Base-by-base conservation (phyloP, 2,888 invertebrate genomes). In the Corbicula japonica region DNA sequence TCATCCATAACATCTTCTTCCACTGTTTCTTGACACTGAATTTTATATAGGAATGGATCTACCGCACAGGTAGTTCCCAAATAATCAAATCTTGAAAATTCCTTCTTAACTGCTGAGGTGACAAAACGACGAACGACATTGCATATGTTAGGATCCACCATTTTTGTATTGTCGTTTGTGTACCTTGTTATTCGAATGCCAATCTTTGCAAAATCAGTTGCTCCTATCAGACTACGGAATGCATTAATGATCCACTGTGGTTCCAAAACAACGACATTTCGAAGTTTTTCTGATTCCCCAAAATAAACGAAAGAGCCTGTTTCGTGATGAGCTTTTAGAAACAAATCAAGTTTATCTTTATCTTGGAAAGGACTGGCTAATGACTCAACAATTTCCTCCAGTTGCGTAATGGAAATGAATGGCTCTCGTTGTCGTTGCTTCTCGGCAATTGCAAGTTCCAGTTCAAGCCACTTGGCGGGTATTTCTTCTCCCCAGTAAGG, bases 181-280 rank as follows among this genome's bases (percentile, higher is more conserved):
- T 76, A 80, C 0, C 80, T 30, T 6, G 76, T 80, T 3, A 80
- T 63, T 23, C 76, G 66, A 30, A 76, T 21, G 5, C 80, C 80
- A 10, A 80, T 68, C 35, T 69, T 76, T 10, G 76, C 72, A 61
- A 80, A 80, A 18, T 76, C 60, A n/a, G 68, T 66, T 2, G 80
- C 80, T 32, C 68, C 56, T 4, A 80, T 80, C 21, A 80, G 54
- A 56, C 63, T 72, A 15, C 80, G 54, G 32, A 80, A 76, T 1
- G 80, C 80, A 44, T 80, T 54, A 5, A 80, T 72, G 2, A 80
- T 80, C 80, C 80, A 80, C 26, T 76, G 75, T n/a, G 80, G 80
- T 35, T 80, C 80, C 2, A 80, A 56, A 2, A 80, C 60, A 21
- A 80, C 68, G 23, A 58, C 68, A 44, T 75, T 46, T 38, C 62